Conservation (phyloP, 2,888 invertebrate species). For the Drosophila falleni region DNA sequence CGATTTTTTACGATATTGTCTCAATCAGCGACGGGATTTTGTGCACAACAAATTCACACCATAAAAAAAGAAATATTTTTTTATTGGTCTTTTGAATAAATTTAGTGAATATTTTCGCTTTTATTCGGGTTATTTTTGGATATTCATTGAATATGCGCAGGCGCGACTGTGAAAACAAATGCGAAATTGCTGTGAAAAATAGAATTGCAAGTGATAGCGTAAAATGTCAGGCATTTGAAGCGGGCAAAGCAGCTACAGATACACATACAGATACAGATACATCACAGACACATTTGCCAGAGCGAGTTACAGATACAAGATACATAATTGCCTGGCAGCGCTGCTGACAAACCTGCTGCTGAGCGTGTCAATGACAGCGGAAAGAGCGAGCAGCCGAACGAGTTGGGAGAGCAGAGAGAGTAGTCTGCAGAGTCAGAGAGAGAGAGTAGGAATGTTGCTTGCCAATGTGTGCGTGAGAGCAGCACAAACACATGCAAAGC, state of each 20-base stretch:
- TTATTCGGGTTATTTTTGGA: constrained; percentile 11
- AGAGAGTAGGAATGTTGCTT: not conserved
- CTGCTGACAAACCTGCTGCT: constrained; percentile 59
- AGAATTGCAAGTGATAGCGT: constrained; percentile 69
- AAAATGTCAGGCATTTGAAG: constrained; percentile 79
- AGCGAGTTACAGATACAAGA: constrained; percentile 76
- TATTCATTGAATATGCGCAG: constrained; percentile 63
- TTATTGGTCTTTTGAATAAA: constrained; percentile 10
- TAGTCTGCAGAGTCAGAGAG: not conserved
- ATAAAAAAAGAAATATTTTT: constrained; percentile 29
- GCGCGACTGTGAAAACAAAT: constrained; percentile 57
- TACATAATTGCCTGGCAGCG: constrained; percentile 72
- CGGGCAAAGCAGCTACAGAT: constrained; percentile 24
- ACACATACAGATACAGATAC: constrained; percentile 42
- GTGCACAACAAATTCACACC: constrained; percentile 51
- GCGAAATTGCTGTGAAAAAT: constrained; percentile 38
- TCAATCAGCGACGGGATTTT: constrained; percentile 72
- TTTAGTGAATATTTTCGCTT: constrained; percentile 30
- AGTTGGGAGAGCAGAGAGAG: constrained; percentile 13
- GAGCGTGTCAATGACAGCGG: constrained; percentile 78
- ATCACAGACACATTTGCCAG: constrained; percentile 35
- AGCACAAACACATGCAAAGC: constrained; percentile 61
- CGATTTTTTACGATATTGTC: constrained; percentile 82
- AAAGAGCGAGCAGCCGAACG: constrained; percentile 13
- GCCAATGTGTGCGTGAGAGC: constrained; percentile 62